Conservation (phyloP, 2,797 vertebrate genomes). For the Gymnothorax javanicus region DNA sequence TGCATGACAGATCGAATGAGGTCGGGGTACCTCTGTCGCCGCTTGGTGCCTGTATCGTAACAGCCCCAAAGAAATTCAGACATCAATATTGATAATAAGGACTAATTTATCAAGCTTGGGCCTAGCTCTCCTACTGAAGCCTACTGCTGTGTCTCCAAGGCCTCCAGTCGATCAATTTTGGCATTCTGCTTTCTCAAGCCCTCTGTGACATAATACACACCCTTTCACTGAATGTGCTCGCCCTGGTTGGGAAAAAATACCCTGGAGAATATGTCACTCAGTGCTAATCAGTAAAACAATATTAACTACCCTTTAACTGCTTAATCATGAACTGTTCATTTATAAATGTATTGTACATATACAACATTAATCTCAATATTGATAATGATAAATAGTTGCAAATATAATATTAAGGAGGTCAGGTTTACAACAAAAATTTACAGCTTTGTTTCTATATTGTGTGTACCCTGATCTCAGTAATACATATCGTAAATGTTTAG, state of each 20-base stretch:
- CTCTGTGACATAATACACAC: constrained; percentile 85
- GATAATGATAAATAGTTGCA: background rate
- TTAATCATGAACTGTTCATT: background rate
- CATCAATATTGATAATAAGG: constrained; percentile 90
- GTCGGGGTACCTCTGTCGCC: constrained; percentile 88
- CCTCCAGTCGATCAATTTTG: constrained; percentile 81
- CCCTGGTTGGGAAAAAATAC: constrained; percentile 24
- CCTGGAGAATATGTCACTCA: background rate
- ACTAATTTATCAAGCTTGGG: constrained; percentile 84
- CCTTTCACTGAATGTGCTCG: constrained; percentile 58
- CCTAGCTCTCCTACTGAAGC: constrained; percentile 71
- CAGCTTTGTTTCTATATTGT: background rate
- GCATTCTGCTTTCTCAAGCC: constrained; percentile 79
- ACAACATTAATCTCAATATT: background rate
- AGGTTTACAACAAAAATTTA: background rate
- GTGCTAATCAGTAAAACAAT: background rate
- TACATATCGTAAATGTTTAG: too few species aligned
- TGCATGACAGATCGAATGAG: constrained; percentile 98
- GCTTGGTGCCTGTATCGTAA: constrained; percentile 85
- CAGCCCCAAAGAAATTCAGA: constrained; percentile 90
- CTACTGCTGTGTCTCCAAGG: constrained; percentile 68
- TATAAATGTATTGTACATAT: background rate
- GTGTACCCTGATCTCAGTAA: too few species aligned
- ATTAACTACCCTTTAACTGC: background rate
- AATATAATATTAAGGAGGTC: background rate